Evolutionary conservation across 2,797 vertebrate genomes (phyloP).

Genomic region (Oreonectes daqikongensis): DNA sequence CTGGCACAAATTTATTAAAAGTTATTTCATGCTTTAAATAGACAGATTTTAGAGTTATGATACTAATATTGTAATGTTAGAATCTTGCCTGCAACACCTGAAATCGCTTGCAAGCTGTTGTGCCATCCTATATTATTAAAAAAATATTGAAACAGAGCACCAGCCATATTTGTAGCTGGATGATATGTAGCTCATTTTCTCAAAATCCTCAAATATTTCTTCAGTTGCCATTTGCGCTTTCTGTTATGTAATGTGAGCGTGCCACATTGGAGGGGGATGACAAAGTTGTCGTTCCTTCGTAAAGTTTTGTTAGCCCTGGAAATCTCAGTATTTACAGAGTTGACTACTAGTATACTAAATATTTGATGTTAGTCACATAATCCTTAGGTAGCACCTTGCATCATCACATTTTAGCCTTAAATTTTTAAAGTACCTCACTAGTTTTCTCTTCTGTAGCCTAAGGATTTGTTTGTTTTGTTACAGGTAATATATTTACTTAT

Average conservation of each 20-base stretch:
- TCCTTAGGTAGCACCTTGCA: slow-evolving; percentile 41
- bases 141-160: slow-evolving; percentile 13
- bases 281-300: slow-evolving; percentile 7
- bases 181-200: slow-evolving; percentile 50
- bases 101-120: slow-evolving; percentile 12
- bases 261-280: slow-evolving; percentile 20
- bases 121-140: slow-evolving; percentile 15
- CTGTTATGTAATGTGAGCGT: slow-evolving; percentile 5
- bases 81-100: slow-evolving; percentile 22
- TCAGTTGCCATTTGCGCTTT: not conserved
- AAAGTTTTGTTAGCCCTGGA: slow-evolving; percentile 36
- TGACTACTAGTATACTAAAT: not conserved
- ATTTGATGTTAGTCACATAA: slow-evolving; percentile 22
- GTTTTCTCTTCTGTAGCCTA: slow-evolving; percentile 56
- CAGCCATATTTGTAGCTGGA: slow-evolving; percentile 48
- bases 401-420: slow-evolving; percentile 64
- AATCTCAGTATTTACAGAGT: slow-evolving; percentile 25
- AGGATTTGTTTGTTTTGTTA: not conserved
- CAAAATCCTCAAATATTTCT: not conserved
- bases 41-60: not conserved
- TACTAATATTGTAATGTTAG: slow-evolving; percentile 7
- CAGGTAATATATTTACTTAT: slow-evolving; percentile 41
- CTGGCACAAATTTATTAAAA: not conserved
- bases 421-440: slow-evolving; percentile 56
- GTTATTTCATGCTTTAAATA: not conserved